Evolutionary conservation across 1,140 invertebrate species (phyloP).

Genomic region (Drosophila sulfurigaster): DNA sequence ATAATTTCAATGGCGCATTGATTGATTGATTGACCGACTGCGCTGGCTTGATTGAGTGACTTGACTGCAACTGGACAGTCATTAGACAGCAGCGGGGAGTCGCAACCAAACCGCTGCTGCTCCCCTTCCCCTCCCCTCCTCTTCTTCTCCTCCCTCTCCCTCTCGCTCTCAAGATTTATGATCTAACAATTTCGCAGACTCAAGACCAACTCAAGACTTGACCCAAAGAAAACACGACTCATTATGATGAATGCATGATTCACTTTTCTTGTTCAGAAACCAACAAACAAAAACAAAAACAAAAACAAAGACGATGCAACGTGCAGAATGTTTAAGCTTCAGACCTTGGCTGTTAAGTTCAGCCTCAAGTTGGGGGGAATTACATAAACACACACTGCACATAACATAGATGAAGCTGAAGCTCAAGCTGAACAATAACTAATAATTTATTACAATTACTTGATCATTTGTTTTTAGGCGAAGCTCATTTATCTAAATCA

Average conservation of each 20-base stretch:
- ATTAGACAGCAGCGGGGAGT: constrained; percentile 38
- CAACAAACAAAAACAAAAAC: background rate
- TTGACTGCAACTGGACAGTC: constrained; percentile 35
- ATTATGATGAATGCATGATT: constrained; percentile 14
- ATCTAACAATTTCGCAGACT: constrained; percentile 25
- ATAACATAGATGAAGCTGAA: too few relatives aligned
- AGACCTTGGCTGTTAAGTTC: constrained; percentile 3
- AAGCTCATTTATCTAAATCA: too few relatives aligned
- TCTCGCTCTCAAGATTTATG: constrained; percentile 33
- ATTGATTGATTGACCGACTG: constrained; percentile 41
- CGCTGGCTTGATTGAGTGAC: constrained; percentile 19
- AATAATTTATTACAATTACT: background rate
- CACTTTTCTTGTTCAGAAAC: background rate
- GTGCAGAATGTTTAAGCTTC: background rate
- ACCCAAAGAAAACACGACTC: constrained; percentile 37
- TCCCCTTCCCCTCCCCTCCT: background rate
- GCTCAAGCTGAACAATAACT: too few relatives aligned
- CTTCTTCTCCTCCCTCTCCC: background rate
- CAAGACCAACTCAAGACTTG: constrained; percentile 8
- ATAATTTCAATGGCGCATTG: constrained; percentile 68
- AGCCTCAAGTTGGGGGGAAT: background rate
- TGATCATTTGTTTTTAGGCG: too few relatives aligned
- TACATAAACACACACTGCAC: too few relatives aligned
- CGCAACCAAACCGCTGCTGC: background rate
- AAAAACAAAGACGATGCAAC: background rate